Percentiles rank a stretch among this genome's conserved stretches.
Conservation (phyloP, 2,888 invertebrate species). For the Seira musarum region DNA sequence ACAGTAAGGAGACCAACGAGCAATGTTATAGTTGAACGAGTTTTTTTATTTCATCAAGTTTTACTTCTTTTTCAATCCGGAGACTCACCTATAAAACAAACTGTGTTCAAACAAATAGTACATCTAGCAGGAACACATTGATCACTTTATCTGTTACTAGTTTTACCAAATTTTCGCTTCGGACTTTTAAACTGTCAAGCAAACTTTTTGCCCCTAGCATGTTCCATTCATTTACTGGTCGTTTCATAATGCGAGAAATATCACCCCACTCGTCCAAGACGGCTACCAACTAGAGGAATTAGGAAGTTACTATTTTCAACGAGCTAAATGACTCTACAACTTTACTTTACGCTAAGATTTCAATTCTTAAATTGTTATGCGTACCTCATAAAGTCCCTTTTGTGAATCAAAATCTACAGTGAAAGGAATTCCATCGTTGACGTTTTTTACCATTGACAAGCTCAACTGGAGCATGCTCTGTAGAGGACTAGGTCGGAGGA, state of each 20-base stretch:
- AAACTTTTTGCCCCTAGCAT: conserved; percentile 19
- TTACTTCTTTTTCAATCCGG: neutral
- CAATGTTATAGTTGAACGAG: conserved; percentile 20
- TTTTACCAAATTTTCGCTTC: conserved; percentile 8
- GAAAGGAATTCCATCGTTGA: conserved; percentile 61
- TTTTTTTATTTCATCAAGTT: neutral
- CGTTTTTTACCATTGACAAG: conserved; percentile 40
- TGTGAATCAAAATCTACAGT: conserved; percentile 58
- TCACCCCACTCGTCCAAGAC: conserved; percentile 19
- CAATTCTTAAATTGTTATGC: neutral
- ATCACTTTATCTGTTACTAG: no score
- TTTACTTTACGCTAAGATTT: neutral
- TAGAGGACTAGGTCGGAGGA: conserved; percentile 54
- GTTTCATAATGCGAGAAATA: conserved; percentile 33
- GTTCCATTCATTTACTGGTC: conserved; percentile 25
- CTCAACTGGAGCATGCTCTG: conserved; percentile 57
- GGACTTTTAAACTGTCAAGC: conserved; percentile 10
- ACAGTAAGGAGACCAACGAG: conserved; percentile 48
- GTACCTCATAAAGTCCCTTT: conserved; percentile 54
- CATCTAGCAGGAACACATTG: no score
- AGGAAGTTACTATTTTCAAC: no score
- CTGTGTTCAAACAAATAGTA: no score
- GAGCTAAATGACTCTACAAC: neutral
- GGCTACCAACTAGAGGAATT: conserved; percentile 34
- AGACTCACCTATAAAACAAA: no score